These are phyloP conservation scores for Acrossocheilus wenchowensis DNA, from an alignment of 2,797 vertebrate genomes.

Conservation along the genomic window DNA sequence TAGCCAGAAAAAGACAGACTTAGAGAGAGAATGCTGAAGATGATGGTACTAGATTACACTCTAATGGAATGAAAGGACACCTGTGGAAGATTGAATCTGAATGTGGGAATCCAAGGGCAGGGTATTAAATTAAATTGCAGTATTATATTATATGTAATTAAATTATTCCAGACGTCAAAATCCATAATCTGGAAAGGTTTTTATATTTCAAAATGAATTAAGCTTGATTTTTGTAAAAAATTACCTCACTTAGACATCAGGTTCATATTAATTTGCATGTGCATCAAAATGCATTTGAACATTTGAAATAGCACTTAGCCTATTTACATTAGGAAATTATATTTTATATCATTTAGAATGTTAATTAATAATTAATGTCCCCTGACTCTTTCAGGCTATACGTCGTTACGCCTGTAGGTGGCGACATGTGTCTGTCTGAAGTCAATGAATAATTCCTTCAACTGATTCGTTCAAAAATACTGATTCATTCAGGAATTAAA, in stretches of 20 bases:
- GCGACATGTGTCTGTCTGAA: no score
- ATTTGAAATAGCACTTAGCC: neutral
- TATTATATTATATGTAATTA: neutral
- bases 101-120: constrained; percentile 20
- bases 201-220: constrained; percentile 9
- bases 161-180: neutral
- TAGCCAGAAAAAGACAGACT: constrained; percentile 31
- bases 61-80: constrained; percentile 41
- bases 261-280: neutral
- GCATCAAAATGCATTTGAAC: neutral
- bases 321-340: neutral
- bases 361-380: neutral
- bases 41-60: constrained; percentile 32
- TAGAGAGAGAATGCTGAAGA: constrained; percentile 49
- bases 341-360: neutral
- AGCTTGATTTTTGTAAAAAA: neutral
- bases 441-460: neutral
- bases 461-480: neutral
- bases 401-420: no score
- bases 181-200: constrained; percentile 4
- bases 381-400: neutral
- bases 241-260: neutral
- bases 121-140: neutral
- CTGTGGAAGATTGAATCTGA: constrained; percentile 30
- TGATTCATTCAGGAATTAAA: neutral